Evolutionary conservation across 2,113 vertebrate species (phyloP).

Genomic region (Myodes glareolus): DNA sequence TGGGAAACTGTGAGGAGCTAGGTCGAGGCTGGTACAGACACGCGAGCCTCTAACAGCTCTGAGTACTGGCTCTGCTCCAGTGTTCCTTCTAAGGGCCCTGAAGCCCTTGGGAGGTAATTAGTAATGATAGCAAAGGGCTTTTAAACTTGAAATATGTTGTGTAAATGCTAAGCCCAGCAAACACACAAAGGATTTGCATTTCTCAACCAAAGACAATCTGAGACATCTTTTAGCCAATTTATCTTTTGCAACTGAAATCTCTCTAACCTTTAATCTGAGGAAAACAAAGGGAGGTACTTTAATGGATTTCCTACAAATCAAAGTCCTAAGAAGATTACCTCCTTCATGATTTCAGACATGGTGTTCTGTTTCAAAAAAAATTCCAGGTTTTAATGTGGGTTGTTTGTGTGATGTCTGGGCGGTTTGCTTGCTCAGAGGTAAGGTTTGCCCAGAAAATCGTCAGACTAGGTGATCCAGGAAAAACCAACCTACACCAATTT

Average conservation of each 20-base stretch:
- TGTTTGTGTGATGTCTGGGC: background rate
- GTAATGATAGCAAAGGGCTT: conserved; percentile 68
- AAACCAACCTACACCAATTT: background rate
- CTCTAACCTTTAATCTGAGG: conserved; percentile 46
- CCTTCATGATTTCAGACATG: conserved; percentile 16
- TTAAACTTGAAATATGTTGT: conserved; percentile 57
- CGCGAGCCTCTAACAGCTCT: background rate
- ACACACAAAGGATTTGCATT: conserved; percentile 59
- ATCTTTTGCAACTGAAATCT: conserved; percentile 62
- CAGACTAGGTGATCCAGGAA: background rate
- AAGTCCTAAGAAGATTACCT: conserved; percentile 21
- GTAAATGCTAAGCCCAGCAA: conserved; percentile 69
- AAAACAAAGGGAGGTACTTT: conserved; percentile 34
- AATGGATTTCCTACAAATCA: conserved; percentile 40
- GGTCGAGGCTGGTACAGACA: background rate
- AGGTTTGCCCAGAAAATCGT: background rate
- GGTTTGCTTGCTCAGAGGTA: background rate
- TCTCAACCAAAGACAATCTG: conserved; percentile 33
- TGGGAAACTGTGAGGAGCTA: background rate
- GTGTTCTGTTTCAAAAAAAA: conserved; percentile 21
- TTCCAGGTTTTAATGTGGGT: background rate
- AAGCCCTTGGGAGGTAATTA: conserved; percentile 75
- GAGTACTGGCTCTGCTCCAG: conserved; percentile 30
- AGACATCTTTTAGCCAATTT: conserved; percentile 36
- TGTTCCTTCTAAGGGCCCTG: conserved; percentile 1